Evolutionary conservation across 2,113 vertebrate species (phyloP).

Genomic region (Hypanus sabinus): DNA sequence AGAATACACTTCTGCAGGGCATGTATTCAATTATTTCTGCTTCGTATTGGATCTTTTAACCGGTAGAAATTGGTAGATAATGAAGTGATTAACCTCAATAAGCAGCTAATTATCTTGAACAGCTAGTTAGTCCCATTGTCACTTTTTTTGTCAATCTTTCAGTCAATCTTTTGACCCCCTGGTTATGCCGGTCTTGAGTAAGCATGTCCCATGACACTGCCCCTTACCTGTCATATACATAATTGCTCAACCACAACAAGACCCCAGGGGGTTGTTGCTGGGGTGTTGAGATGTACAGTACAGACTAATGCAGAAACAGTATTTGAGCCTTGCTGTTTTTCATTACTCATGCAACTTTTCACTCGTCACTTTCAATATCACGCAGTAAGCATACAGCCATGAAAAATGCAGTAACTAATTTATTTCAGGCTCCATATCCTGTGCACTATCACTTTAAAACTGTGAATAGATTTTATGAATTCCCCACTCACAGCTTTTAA

Average conservation of each 20-base stretch:
- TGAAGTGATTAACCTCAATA: conserved; percentile 85
- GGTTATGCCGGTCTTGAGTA: conserved; percentile 75
- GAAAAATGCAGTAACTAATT: neutral
- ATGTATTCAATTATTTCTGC: conserved; percentile 46
- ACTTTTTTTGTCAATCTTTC: conserved; percentile 63
- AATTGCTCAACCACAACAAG: conserved; percentile 76
- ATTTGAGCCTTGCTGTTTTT: conserved; percentile 14
- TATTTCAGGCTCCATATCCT: neutral
- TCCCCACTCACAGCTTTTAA: neutral
- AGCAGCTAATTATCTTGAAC: conserved; percentile 84
- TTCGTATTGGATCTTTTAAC: conserved; percentile 61
- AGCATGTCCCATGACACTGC: conserved; percentile 74
- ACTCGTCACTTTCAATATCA: neutral
- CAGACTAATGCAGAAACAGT: conserved; percentile 11
- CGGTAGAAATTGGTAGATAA: conserved; percentile 71
- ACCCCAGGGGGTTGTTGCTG: conserved; percentile 72
- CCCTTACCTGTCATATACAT: conserved; percentile 77
- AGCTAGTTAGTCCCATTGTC: conserved; percentile 92
- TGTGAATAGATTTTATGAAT: neutral
- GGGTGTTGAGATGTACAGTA: conserved; percentile 68
- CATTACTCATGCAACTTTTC: conserved; percentile 31
- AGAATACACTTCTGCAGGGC: conserved; percentile 1
- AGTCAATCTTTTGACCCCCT: conserved; percentile 76
- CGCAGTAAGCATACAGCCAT: conserved; percentile 8
- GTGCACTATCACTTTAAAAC: neutral